phyloP scores from a whole-genome alignment of 2,797 vertebrate genomes.

The Gallinago stenura region DNA sequence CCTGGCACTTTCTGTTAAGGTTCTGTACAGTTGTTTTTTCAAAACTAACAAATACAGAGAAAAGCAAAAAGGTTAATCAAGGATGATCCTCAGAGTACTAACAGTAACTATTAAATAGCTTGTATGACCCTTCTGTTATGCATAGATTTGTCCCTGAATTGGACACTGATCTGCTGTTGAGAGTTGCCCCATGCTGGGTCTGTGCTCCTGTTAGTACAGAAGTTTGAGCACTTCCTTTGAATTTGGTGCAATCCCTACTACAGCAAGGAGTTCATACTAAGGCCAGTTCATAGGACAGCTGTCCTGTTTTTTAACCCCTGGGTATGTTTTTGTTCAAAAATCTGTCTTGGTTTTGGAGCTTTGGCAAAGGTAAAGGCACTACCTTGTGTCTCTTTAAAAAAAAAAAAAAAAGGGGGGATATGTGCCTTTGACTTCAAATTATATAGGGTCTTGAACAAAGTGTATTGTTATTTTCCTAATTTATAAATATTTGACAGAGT shows the following conservation, averaged over 20 bases:
- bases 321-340: not conserved
- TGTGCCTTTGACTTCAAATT: not conserved
- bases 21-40: not conserved
- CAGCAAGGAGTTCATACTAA: not conserved
- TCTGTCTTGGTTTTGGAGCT: not conserved
- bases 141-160: not conserved
- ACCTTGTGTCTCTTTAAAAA: rapidly evolving
- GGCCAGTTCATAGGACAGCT: not conserved
- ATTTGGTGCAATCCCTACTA: not conserved
- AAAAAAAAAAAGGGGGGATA: rapidly evolving
- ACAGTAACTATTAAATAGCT: not conserved
- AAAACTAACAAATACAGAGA: not conserved
- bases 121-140: not conserved
- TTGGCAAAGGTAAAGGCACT: not conserved
- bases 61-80: not conserved
- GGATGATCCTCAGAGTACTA: not conserved
- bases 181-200: not conserved
- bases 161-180: not conserved
- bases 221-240: not conserved
- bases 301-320: not conserved
- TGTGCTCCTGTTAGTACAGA: not conserved
- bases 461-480: not conserved
- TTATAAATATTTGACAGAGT: not conserved
- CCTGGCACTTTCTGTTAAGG: not conserved
- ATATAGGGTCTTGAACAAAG: not conserved